A percentile compares a stretch with the other conserved stretches of the same genome.
Conservation (phyloP, 2,797 vertebrate species). For the Salarias fasciatus region DNA sequence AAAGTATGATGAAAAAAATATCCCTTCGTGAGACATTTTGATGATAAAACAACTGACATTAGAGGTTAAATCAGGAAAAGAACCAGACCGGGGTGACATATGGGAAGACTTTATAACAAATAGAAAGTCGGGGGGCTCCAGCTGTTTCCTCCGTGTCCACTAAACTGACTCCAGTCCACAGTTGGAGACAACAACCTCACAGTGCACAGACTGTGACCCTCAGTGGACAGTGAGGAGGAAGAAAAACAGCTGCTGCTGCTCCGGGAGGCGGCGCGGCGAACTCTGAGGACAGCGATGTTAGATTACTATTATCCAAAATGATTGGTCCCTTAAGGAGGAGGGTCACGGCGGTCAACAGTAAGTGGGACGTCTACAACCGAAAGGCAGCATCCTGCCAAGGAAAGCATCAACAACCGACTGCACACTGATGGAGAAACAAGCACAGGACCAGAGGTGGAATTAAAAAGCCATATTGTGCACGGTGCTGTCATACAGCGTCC, state of each 20-base stretch:
- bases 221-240: conserved; percentile 13
- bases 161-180: conserved; percentile 44
- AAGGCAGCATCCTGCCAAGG: not conserved
- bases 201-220: no score
- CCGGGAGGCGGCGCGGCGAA: not conserved
- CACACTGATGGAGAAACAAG: not conserved
- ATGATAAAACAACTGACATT: no score
- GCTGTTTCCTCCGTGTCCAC: conserved; percentile 14
- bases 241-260: conserved; percentile 49
- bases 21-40: no score
- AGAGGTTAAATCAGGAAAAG: no score
- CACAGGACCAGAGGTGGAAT: not conserved
- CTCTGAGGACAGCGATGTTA: conserved; percentile 9
- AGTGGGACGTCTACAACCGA: conserved; percentile 13
- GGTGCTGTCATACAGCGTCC: conserved; percentile 34
- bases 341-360: conserved; percentile 7
- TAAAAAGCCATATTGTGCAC: not conserved
- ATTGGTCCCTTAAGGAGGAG: conserved; percentile 26
- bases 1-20: no score
- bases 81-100: no score
- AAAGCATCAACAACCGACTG: not conserved
- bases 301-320: conserved; percentile 14
- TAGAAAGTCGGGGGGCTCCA: not conserved
- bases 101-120: no score
- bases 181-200: no score